phyloP scores from a whole-genome alignment of 2,888 invertebrate genomes.

The Drosophila rellima region DNA sequence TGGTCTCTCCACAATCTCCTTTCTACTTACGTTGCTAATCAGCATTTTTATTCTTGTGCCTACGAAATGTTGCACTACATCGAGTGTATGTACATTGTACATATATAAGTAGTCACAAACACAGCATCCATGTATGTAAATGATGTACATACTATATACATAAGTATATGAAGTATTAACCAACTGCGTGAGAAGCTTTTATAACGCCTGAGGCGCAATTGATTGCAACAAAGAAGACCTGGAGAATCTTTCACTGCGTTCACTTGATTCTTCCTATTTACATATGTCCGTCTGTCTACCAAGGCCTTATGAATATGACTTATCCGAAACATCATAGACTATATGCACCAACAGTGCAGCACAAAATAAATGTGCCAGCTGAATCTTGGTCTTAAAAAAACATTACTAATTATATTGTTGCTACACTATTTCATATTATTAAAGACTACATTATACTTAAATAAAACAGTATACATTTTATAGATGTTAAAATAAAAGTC shows the following conservation, averaged over 20 bases:
- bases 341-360: background rate
- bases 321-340: background rate
- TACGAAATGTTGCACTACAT: constrained; percentile 1
- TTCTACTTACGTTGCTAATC: constrained; percentile 1
- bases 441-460: too few relatives aligned
- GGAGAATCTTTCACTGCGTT: constrained; percentile 12
- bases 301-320: constrained; percentile 9
- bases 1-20: background rate
- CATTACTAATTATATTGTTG: too few relatives aligned
- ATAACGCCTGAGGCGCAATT: constrained; percentile 25
- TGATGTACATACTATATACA: constrained; percentile 2
- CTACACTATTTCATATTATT: too few relatives aligned
- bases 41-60: constrained; percentile 3
- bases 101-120: background rate
- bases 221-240: constrained; percentile 31
- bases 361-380: background rate
- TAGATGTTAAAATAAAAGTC: too few relatives aligned
- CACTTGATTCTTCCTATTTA: constrained; percentile 8
- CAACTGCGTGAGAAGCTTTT: constrained; percentile 17
- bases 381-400: too few relatives aligned
- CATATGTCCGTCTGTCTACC: constrained; percentile 8
- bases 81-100: background rate
- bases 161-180: background rate
- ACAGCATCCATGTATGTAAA: background rate
- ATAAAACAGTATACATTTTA: too few relatives aligned